Percentiles rank a stretch among this genome's conserved stretches.
Conservation (phyloP, 2,888 invertebrate species). For the Anoncus sp. region DNA sequence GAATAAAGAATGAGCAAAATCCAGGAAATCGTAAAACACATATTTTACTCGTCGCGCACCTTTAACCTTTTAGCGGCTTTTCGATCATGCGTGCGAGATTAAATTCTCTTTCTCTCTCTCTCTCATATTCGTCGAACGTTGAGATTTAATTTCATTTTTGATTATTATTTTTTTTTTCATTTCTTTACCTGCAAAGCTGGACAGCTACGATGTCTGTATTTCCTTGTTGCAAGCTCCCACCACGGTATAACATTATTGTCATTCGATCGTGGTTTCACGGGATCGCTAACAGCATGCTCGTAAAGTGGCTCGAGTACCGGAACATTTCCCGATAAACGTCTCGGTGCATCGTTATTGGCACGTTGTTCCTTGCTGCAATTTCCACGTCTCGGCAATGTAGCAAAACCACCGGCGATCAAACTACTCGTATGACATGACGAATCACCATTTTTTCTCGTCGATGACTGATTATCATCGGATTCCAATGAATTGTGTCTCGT, state of each 20-base stretch:
- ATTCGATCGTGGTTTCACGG: slow-evolving; percentile 74
- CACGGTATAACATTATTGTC: slow-evolving; percentile 86
- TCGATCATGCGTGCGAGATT: not conserved
- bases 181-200: slow-evolving; percentile 88
- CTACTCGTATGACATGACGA: not conserved
- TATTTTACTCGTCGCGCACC: not conserved
- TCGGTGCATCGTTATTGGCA: slow-evolving; percentile 69
- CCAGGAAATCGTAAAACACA: too few relatives aligned
- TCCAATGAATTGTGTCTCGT: slow-evolving; percentile 75
- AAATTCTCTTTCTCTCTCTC: too few relatives aligned
- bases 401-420: slow-evolving; percentile 65
- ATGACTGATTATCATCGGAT: slow-evolving; percentile 67
- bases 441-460: slow-evolving; percentile 33
- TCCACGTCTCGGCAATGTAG: slow-evolving; percentile 77
- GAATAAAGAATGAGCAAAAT: slow-evolving; percentile 13
- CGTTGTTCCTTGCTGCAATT: slow-evolving; percentile 72
- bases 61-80: slow-evolving; percentile 4
- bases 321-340: slow-evolving; percentile 77
- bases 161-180: not conserved
- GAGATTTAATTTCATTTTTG: not conserved
- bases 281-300: slow-evolving; percentile 83
- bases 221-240: slow-evolving; percentile 94
- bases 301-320: slow-evolving; percentile 82
- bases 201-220: slow-evolving; percentile 92
- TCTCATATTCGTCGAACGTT: not conserved